Conservation (phyloP, 2,888 invertebrate genomes). For the Hartigia nigra region DNA sequence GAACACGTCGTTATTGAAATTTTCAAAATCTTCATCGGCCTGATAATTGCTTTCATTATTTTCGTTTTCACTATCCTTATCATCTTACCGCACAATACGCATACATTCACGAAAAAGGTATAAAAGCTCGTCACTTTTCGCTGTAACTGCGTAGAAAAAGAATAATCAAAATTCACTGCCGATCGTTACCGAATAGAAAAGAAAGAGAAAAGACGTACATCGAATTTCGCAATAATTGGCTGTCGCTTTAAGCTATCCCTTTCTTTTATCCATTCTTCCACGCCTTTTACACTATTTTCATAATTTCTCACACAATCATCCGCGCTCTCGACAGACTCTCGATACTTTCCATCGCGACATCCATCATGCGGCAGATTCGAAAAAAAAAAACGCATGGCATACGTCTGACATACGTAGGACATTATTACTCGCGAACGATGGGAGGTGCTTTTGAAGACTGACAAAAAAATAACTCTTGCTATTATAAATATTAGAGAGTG, state of each 20-base stretch:
- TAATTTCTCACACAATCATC: not conserved
- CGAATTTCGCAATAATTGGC: not conserved
- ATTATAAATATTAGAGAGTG: not conserved
- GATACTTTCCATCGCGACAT: not conserved
- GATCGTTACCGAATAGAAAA: not conserved
- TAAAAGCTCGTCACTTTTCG: too few species aligned
- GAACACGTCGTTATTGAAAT: not conserved
- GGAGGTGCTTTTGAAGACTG: constrained; percentile 46
- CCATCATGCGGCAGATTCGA: not conserved
- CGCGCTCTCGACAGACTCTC: not conserved
- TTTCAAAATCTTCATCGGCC: not conserved
- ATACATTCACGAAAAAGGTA: not conserved
- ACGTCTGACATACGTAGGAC: not conserved
- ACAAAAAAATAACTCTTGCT: constrained; percentile 17
- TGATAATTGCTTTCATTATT: not conserved
- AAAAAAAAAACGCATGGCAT: not conserved
- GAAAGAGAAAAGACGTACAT: not conserved
- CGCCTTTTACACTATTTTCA: not conserved
- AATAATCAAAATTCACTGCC: not conserved
- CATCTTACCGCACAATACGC: not conserved
- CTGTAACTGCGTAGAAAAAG: too few species aligned
- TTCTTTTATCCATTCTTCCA: not conserved
- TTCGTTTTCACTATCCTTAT: not conserved
- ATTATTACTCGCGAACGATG: constrained; percentile 4
- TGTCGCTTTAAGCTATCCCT: not conserved